Evolutionary conservation across 1,140 invertebrate species (phyloP), one percentile per base, ranked within the genome.

Genomic region (Stegodyphus dumicola): DNA sequence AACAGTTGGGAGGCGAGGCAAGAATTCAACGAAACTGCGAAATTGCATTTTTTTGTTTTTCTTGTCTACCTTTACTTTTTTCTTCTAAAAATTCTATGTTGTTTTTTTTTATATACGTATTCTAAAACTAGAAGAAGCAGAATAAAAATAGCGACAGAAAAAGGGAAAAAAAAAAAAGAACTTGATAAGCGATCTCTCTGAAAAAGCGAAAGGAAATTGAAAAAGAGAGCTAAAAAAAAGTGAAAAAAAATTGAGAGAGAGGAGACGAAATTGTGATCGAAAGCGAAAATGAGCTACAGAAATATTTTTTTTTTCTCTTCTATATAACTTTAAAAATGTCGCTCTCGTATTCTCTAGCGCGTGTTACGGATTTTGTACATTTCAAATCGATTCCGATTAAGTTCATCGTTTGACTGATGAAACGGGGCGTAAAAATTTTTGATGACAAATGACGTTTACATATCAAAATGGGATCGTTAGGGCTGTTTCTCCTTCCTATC

Each of bases 381-480:
- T 85, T 60, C 15, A 76, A 85, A 85, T 85, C 81, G 81, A 85
- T 85, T 77, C 67, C 81, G 81, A 85, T 85, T 85, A 85, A 53
- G 73, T 77, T 17, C 81, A 76, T 76, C 74, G 73, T 85, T 85
- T 77, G 74, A 85, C 65, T 85, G 81, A 85, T 85, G 81, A 85
- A 85, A 85, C 74, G 60, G 81, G 81, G 74, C 81, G 81, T 85
- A 77, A 85, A 85, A 85, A 76, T 83, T 85, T 60, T 9, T 10
- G 73, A 85, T 85, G 81, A 85, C 73, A 85, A 85, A 85, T 85
- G 81, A 56, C 81, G 81, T 85, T 85, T 85, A 85, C 81, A 85
- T 85, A 76, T 76, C 74, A 85, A 85, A 85, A 85, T 85, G 81
- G 53, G 73, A 85, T 85, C 81, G 81, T 85, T 85, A 85, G 65